phyloP scores from a whole-genome alignment of 2,888 invertebrate species.

The Chrysolina haemoptera region DNA sequence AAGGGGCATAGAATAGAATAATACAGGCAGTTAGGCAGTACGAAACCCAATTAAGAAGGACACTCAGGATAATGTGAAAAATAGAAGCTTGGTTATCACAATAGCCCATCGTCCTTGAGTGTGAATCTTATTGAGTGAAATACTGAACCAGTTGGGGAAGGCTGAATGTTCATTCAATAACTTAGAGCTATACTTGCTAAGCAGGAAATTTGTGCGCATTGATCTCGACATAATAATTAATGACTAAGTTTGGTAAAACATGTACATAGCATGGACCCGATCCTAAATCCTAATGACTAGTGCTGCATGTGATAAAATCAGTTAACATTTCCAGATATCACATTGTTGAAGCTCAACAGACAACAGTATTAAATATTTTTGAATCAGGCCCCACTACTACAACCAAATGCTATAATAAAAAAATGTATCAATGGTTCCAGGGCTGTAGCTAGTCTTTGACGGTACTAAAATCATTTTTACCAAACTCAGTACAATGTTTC shows the following conservation, averaged over 20 bases:
- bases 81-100: slow-evolving; percentile 61
- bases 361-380: background rate
- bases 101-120: slow-evolving; percentile 55
- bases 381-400: background rate
- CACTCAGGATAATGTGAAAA: slow-evolving; percentile 49
- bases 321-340: background rate
- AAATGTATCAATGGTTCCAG: no score
- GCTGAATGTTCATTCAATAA: slow-evolving; percentile 55
- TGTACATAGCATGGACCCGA: background rate
- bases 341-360: slow-evolving; percentile 7
- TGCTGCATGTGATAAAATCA: background rate
- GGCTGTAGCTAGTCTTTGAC: no score
- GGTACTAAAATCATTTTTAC: background rate
- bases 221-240: slow-evolving; percentile 4
- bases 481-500: slow-evolving; percentile 6
- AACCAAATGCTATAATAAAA: background rate
- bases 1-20: slow-evolving; percentile 57
- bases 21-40: slow-evolving; percentile 59
- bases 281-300: background rate
- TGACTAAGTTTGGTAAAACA: slow-evolving; percentile 11
- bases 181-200: slow-evolving; percentile 46
- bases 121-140: slow-evolving; percentile 55
- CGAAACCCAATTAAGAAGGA: slow-evolving; percentile 52
- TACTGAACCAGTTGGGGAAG: slow-evolving; percentile 60
- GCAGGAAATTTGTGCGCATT: slow-evolving; percentile 33